A percentile compares a stretch with the other conserved stretches of the same genome.
Evolutionary conservation across 2,113 vertebrate genomes (phyloP).

Genomic region (Promerops cafer): DNA sequence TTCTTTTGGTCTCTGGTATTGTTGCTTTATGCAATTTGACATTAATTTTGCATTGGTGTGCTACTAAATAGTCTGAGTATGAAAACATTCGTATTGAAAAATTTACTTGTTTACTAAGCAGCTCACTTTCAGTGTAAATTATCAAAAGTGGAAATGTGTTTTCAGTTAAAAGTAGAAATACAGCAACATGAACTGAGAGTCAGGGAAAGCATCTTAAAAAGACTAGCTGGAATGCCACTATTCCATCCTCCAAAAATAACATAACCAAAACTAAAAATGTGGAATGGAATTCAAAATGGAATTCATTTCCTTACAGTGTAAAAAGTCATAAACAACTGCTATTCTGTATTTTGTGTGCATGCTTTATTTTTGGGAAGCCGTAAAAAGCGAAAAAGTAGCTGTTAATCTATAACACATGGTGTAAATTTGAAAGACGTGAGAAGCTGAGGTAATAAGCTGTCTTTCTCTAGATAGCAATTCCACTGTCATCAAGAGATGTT

Average conservation of each 20-base stretch:
- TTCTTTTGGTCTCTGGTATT: background rate
- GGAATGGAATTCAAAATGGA: conserved; percentile 59
- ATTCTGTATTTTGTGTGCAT: conserved; percentile 33
- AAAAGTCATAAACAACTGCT: conserved; percentile 51
- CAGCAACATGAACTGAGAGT: conserved; percentile 2
- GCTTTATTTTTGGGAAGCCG: background rate
- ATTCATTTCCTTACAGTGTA: conserved; percentile 53
- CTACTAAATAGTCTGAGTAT: background rate
- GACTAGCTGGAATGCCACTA: conserved; percentile 23
- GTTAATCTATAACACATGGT: conserved; percentile 15
- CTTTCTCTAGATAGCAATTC: background rate
- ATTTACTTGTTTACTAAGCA: background rate
- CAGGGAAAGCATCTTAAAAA: conserved; percentile 25
- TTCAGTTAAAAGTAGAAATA: conserved; percentile 19
- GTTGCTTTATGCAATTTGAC: background rate
- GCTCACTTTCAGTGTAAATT: background rate
- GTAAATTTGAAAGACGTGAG: background rate
- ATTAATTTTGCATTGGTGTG: background rate
- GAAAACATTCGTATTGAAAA: background rate
- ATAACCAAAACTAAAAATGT: conserved; percentile 56
- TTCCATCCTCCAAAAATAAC: conserved; percentile 57
- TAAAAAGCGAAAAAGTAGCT: conserved; percentile 25
- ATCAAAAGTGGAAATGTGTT: background rate
- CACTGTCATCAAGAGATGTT: background rate
- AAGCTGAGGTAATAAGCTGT: conserved; percentile 18